These are phyloP conservation scores for Astropecten irregularis DNA, from an alignment of 53 echinoderm and acorn worm genomes.

Conservation along the genomic window DNA sequence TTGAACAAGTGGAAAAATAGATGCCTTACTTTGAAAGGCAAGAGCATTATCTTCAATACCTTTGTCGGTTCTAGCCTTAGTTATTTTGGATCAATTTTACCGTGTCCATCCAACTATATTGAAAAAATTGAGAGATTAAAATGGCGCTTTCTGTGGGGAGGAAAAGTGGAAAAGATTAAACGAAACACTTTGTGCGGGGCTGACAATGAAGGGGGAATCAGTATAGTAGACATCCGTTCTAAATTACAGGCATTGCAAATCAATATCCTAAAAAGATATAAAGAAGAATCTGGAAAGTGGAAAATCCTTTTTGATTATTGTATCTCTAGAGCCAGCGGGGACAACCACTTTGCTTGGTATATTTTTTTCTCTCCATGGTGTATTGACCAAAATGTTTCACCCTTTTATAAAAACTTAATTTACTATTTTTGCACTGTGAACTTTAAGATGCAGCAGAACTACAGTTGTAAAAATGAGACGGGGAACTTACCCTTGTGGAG, in stretches of 20 bases:
- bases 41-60: conserved; percentile 2
- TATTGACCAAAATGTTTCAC: not conserved
- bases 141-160: not conserved
- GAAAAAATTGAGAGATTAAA: not conserved
- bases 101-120: not conserved
- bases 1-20: not conserved
- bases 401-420: not conserved
- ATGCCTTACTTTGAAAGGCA: conserved; percentile 6
- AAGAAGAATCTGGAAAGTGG: not conserved
- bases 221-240: not conserved
- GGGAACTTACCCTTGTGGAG: not conserved
- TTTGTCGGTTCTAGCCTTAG: not conserved
- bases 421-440: not conserved
- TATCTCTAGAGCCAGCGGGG: not conserved
- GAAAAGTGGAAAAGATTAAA: not conserved
- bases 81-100: not conserved
- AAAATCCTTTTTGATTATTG: not conserved
- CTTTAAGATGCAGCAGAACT: not conserved
- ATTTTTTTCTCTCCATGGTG: not conserved
- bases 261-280: too few species aligned
- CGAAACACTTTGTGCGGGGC: not conserved
- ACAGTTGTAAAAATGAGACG: not conserved
- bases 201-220: not conserved
- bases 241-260: not conserved
- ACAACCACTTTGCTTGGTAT: not conserved